Percentiles rank a stretch among this genome's conserved stretches.
phyloP scores from a whole-genome alignment of 2,797 vertebrate genomes.

The Emys orbicularis region DNA sequence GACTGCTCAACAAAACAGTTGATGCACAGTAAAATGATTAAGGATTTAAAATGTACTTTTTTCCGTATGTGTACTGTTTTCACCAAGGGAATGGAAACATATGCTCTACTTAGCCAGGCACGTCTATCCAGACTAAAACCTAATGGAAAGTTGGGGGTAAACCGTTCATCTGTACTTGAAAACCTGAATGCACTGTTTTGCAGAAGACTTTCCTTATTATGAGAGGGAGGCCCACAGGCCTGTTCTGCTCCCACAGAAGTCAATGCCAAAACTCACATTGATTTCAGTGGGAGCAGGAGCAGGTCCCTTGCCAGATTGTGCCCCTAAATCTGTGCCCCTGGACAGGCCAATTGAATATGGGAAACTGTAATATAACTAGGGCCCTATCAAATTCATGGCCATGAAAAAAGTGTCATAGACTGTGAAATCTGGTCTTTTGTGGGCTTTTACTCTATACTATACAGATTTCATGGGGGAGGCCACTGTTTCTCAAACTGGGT shows the following conservation, averaged over 20 bases:
- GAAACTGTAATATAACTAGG: accelerated
- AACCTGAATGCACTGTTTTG: not conserved
- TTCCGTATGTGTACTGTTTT: not conserved
- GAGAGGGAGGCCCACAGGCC: not conserved
- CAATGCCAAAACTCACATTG: accelerated
- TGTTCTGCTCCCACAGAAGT: not conserved
- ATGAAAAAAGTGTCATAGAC: too few relatives aligned
- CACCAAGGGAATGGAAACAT: not conserved
- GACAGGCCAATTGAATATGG: not conserved
- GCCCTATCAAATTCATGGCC: too few relatives aligned
- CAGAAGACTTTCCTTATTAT: not conserved
- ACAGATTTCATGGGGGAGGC: too few relatives aligned
- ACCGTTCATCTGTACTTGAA: not conserved
- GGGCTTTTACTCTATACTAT: too few relatives aligned
- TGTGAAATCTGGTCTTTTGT: too few relatives aligned
- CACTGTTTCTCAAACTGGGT: too few relatives aligned
- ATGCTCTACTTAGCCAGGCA: not conserved
- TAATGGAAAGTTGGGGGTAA: not conserved
- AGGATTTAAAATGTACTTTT: not conserved
- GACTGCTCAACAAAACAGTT: not conserved
- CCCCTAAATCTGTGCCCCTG: not conserved
- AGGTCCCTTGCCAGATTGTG: accelerated
- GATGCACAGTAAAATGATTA: not conserved
- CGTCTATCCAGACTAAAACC: accelerated
- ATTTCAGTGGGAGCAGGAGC: not conserved